A percentile compares a stretch with the other conserved stretches of the same genome.
phyloP scores from a whole-genome alignment of 2,113 vertebrate genomes.

The Ovis aries region ARS-UI_Ramb_v3.0 NC_056066.1:77870001-77870500 shows the following conservation, averaged over 20 bases:
- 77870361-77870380: background rate
- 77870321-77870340: background rate
- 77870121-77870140: too few species aligned
- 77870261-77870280: background rate
- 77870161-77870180: too few species aligned
- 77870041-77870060: too few species aligned
- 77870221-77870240: background rate
- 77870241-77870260: background rate
- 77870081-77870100: too few species aligned
- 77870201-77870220: background rate
- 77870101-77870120: too few species aligned
- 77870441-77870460: background rate
- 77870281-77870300: background rate
- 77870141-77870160: too few species aligned
- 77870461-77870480: background rate
- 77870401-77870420: background rate
- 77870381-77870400: background rate
- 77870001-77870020: too few species aligned
- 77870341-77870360: background rate
- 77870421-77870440: background rate
- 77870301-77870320: background rate
- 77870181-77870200: background rate
- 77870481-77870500: background rate
- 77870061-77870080: too few species aligned
- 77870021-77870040: too few species aligned